A percentile compares a stretch with the other conserved stretches of the same genome.
Conservation (phyloP, 1,140 invertebrate species). For the Apis dorsata region DNA sequence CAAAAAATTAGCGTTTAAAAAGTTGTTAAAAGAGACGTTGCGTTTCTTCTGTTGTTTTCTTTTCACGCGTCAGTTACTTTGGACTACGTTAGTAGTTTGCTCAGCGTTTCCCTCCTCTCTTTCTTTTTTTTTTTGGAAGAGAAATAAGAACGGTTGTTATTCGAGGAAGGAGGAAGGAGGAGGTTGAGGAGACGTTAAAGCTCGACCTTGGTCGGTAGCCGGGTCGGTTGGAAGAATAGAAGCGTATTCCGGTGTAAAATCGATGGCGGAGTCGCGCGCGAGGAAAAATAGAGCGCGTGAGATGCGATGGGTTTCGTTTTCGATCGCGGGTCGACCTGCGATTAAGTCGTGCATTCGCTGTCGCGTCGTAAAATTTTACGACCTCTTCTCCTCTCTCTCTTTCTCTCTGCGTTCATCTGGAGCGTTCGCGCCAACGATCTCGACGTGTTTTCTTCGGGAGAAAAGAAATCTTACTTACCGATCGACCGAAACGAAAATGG, state of each 20-base stretch:
- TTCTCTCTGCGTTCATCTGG: not conserved
- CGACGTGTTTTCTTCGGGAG: not conserved
- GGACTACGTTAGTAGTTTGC: too few species aligned
- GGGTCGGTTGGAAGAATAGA: slow-evolving; percentile 31
- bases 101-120: too few species aligned
- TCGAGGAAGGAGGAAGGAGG: not conserved
- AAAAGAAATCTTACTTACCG: too few species aligned
- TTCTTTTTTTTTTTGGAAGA: not conserved
- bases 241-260: slow-evolving; percentile 41
- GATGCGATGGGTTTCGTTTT: slow-evolving; percentile 7
- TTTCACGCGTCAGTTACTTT: too few species aligned
- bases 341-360: not conserved
- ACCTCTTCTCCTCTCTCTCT: not conserved
- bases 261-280: slow-evolving; percentile 30
- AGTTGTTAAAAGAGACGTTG: too few species aligned
- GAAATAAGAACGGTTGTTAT: too few species aligned
- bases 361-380: slow-evolving; percentile 24
- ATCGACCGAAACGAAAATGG: too few species aligned
- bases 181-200: not conserved
- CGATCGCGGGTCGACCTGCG: not conserved
- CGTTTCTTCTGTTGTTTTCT: too few species aligned
- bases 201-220: slow-evolving; percentile 22
- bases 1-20: too few species aligned
- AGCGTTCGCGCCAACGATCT: not conserved
- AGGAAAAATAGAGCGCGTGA: slow-evolving; percentile 40